Evolutionary conservation across 1,140 invertebrate genomes (phyloP).

Genomic region (Coenobita brevimanus): DNA sequence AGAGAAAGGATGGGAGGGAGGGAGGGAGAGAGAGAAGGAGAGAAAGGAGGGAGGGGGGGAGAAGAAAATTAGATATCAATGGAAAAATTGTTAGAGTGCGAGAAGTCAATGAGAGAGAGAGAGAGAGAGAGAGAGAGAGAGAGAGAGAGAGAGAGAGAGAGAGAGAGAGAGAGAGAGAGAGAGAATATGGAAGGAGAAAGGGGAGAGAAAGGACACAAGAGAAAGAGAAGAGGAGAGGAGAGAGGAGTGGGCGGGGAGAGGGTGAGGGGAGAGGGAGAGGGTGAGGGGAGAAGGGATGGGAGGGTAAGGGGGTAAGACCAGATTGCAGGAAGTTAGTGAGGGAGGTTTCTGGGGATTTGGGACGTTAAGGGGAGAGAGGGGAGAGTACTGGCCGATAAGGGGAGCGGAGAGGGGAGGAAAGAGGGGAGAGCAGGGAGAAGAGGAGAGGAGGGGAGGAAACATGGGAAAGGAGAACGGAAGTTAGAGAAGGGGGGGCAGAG

Average conservation of each 20-base stretch:
- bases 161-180: background rate
- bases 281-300: background rate
- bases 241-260: background rate
- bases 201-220: background rate
- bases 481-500: background rate
- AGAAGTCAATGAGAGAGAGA: no score
- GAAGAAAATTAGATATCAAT: no score
- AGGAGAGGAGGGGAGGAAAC: background rate
- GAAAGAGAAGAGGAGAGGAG: background rate
- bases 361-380: no score
- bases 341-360: background rate
- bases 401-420: background rate
- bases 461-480: background rate
- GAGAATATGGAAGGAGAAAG: background rate
- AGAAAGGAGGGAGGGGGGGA: background rate
- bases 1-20: no score
- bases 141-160: background rate
- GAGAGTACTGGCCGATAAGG: no score
- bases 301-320: background rate
- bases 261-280: no score
- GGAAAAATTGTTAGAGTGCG: no score
- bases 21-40: background rate
- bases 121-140: background rate
- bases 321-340: background rate
- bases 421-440: background rate